Evolutionary conservation across 2,797 vertebrate species (phyloP), one percentile per base, ranked within the genome.

Genomic region (Acrossocheilus fasciatus): DNA sequence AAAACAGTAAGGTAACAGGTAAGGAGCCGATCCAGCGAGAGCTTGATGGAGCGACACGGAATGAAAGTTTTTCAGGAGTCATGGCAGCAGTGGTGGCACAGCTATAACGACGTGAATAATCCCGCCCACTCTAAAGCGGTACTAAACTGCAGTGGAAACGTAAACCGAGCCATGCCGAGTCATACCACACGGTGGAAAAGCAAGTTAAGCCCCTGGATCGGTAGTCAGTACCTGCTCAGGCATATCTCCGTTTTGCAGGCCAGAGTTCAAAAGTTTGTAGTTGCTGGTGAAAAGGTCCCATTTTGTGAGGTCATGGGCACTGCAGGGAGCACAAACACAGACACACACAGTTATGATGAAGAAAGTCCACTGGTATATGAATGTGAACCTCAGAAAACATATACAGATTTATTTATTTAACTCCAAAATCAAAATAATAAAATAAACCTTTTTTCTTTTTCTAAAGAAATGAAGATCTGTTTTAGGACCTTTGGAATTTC

Each of bases 281-380:
- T 96, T 97, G 93, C 96, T 96, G 92, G 95, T 95, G 91, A 97
- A 97, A 90, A 97, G 95, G 91, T 97, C 97, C 97, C 97, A 97
- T 89, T 96, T 96, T 91, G 96, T 96, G 59, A 97, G 94, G 91
- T 97, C 97, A 89, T 97, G 97, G 86, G 97, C 96, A 93, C 97
- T 97, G 91, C 79, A 62, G 11, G 7, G 10, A 57, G 26, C 18
- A 81, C 23, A 82, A 23, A 81, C 57, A 83, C 41, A 88, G n/a
- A 84, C 23, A 80, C 66, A 80, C 45, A 72, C 20, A 41, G 12
- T 70, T 57, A 77, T 14, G n/a, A 64, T 62, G 45, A 64, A 26
- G 23, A 7, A 14, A 87, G 34, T 30, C 17, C 45, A 54, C 6
- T 80, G 11, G 9, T 50, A 17, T 62, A 1, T 47, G 23, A 73